phyloP scores from a whole-genome alignment of 2,888 invertebrate genomes.

The Hesperia comma region DNA sequence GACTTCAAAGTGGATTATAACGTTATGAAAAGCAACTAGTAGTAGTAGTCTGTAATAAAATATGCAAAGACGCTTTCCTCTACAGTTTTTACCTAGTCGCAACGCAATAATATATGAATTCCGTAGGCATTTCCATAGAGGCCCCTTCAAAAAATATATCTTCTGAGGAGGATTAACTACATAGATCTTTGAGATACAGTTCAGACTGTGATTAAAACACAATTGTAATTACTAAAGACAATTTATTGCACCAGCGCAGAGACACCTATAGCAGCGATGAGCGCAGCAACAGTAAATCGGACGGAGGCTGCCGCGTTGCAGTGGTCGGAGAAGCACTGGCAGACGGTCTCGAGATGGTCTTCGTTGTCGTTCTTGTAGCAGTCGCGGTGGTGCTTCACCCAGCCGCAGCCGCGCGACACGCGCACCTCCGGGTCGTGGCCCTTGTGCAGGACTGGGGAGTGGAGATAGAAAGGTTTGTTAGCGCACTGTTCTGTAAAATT shows the following conservation, averaged over 20 bases:
- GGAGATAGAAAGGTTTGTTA: constrained; percentile 31
- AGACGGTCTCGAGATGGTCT: constrained; percentile 85
- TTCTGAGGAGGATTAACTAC: too few species aligned
- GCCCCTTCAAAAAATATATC: too few species aligned
- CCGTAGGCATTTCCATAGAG: too few species aligned
- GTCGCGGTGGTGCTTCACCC: constrained; percentile 70
- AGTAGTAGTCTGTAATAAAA: too few species aligned
- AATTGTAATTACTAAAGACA: constrained; percentile 6
- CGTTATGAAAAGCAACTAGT: too few species aligned
- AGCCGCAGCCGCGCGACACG: constrained; percentile 86
- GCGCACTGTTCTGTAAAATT: too few species aligned
- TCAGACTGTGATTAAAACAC: too few species aligned
- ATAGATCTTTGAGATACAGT: too few species aligned
- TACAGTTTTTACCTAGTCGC: too few species aligned
- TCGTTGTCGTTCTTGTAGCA: constrained; percentile 86
- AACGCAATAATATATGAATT: too few species aligned
- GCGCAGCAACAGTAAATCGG: not conserved
- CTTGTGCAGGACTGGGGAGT: constrained; percentile 72
- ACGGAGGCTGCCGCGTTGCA: constrained; percentile 75
- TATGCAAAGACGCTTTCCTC: too few species aligned
- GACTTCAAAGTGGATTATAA: too few species aligned
- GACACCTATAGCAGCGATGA: constrained; percentile 24
- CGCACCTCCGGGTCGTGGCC: constrained; percentile 71
- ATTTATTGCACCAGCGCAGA: constrained; percentile 31
- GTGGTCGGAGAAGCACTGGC: constrained; percentile 85